Percentiles rank a stretch among this genome's conserved stretches.
Conservation (phyloP, 2,797 vertebrate species). For the Helostoma temminkii region DNA sequence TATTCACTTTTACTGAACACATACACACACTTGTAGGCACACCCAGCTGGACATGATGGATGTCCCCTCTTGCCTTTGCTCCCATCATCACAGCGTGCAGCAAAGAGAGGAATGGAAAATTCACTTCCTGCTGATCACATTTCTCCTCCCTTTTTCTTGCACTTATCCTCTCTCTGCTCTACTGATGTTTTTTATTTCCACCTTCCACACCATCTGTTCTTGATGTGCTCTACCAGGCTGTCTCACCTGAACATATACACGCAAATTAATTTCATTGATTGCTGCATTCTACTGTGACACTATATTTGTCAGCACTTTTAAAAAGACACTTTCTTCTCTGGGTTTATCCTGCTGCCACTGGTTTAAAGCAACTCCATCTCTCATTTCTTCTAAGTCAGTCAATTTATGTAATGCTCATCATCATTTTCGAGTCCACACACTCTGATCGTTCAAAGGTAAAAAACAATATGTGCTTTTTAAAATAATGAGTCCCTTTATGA, state of each 20-base stretch:
- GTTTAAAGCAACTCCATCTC: constrained; percentile 30
- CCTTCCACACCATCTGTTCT: constrained; percentile 35
- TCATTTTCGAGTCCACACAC: too few relatives aligned
- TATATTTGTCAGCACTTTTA: constrained; percentile 16
- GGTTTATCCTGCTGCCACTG: constrained; percentile 35
- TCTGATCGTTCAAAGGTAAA: background rate
- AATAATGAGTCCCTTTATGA: too few relatives aligned
- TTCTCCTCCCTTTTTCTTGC: constrained; percentile 35
- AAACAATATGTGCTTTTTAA: background rate
- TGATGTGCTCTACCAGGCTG: constrained; percentile 47
- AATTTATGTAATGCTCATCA: background rate
- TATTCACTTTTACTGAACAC: constrained; percentile 9
- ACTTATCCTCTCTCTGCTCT: constrained; percentile 22
- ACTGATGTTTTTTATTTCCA: constrained; percentile 28
- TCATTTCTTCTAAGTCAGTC: constrained; percentile 23
- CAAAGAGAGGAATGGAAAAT: constrained; percentile 44
- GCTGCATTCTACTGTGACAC: constrained; percentile 33
- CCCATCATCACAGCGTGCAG: constrained; percentile 64
- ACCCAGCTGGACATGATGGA: constrained; percentile 73
- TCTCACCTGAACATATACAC: constrained; percentile 59
- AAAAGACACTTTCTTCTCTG: constrained; percentile 34
- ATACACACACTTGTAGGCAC: constrained; percentile 23
- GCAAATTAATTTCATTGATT: constrained; percentile 64
- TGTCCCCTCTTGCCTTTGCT: constrained; percentile 58
- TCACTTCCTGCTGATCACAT: constrained; percentile 55